A percentile compares a stretch with the other conserved stretches of the same genome.
Conservation (phyloP, 2,888 invertebrate species). For the Nowickia ferox region DNA sequence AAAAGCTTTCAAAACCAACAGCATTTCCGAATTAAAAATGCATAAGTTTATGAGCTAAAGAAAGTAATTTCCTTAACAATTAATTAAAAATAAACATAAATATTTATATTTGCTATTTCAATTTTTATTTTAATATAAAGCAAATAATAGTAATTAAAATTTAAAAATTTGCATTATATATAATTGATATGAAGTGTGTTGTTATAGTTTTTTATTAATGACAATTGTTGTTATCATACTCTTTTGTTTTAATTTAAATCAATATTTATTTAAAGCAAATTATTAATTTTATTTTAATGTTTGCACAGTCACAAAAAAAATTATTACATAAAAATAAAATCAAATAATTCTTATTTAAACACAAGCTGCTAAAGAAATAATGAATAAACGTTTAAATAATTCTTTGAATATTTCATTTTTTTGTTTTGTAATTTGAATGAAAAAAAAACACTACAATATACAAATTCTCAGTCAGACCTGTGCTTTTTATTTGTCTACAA, state of each 20-base stretch:
- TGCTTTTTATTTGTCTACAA: too few species aligned
- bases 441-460: too few species aligned
- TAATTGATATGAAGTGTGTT: slow-evolving; percentile 49
- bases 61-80: slow-evolving; percentile 43
- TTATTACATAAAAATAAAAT: too few species aligned
- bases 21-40: slow-evolving; percentile 16
- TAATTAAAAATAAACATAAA: slow-evolving; percentile 28
- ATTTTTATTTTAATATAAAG: slow-evolving; percentile 57
- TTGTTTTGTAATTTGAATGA: too few species aligned
- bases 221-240: slow-evolving; percentile 18
- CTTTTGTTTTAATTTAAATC: slow-evolving; percentile 55
- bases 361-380: too few species aligned
- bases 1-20: slow-evolving; percentile 53
- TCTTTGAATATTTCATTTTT: too few species aligned
- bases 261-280: slow-evolving; percentile 52
- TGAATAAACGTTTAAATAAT: too few species aligned
- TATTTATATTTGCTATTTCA: slow-evolving; percentile 37
- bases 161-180: slow-evolving; percentile 48
- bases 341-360: too few species aligned
- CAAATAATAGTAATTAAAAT: slow-evolving; percentile 69
- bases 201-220: neutral
- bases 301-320: neutral
- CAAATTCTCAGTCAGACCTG: too few species aligned
- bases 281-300: slow-evolving; percentile 32
- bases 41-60: neutral